Evolutionary conservation across 2,888 invertebrate genomes (phyloP).

Genomic region (Tinea trinotella): DNA sequence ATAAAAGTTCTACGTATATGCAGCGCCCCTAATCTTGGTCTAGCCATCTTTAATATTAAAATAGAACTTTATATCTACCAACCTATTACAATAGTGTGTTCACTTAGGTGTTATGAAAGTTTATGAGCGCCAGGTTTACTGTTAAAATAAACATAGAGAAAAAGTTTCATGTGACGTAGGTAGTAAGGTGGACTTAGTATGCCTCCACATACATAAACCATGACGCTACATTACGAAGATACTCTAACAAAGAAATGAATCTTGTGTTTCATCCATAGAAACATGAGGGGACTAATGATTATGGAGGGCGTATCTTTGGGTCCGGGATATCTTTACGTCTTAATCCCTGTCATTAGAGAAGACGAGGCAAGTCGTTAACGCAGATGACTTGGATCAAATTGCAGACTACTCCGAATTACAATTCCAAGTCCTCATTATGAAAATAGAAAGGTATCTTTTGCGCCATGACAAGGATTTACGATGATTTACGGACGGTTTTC

Average conservation of each 20-base stretch:
- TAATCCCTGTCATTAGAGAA: constrained; percentile 50
- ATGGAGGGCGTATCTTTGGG: constrained; percentile 14
- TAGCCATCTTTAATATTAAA: constrained; percentile 11
- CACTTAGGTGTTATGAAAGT: neutral
- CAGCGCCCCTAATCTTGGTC: constrained; percentile 7
- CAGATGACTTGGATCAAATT: constrained; percentile 20
- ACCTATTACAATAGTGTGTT: neutral
- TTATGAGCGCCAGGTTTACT: neutral
- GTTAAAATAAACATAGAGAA: neutral
- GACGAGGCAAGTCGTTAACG: constrained; percentile 20
- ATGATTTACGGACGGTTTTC: constrained; percentile 6
- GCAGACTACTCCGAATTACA: constrained; percentile 12
- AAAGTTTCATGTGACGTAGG: neutral
- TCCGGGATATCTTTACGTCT: constrained; percentile 45
- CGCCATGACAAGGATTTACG: constrained; percentile 8
- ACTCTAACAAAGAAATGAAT: constrained; percentile 33
- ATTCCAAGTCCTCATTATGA: constrained; percentile 7
- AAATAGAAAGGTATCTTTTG: constrained; percentile 1
- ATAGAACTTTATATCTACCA: neutral
- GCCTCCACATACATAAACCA: constrained; percentile 16
- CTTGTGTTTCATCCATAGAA: constrained; percentile 40
- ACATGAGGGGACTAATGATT: constrained; percentile 43
- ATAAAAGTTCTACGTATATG: constrained; percentile 16
- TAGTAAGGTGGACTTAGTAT: neutral
- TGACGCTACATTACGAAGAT: neutral